Evolutionary conservation across 2,888 invertebrate genomes (phyloP), one percentile per base, ranked within the genome.

Genomic region (Urechis unicinctus): DNA sequence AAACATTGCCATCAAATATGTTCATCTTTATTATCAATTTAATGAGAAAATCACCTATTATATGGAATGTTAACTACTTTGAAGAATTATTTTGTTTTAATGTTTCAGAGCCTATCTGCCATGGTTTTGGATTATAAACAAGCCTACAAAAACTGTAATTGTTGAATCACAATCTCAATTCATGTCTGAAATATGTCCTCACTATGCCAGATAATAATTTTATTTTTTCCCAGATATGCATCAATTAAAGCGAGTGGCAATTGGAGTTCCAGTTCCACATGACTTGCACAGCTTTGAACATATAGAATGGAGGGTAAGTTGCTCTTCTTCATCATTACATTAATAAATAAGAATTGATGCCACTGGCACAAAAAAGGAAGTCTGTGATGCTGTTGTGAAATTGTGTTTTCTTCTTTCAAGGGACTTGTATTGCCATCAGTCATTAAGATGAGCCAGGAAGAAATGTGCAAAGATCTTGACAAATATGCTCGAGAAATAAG

Each of bases 161-260:
- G 6, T 26, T 24, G 13, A 9, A 48, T 13, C 22, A 9, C 6
- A 45, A 13, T 17, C 6, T 13, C 24, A 45, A 17, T 45, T 36
- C 41, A 36, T 36, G 9, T 36, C n/a, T n/a, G n/a, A n/a, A n/a
- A n/a, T n/a, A n/a, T n/a, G n/a, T n/a, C n/a, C n/a, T n/a, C n/a
- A n/a, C n/a, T n/a, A n/a, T n/a, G n/a, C n/a, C n/a, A n/a, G n/a
- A n/a, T n/a, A n/a, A n/a, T n/a, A n/a, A n/a, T n/a, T n/a, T n/a
- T n/a, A n/a, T n/a, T n/a, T n/a, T n/a, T n/a, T n/a, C n/a, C n/a
- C 65, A 75, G 75, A 74, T 61, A 67, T 66, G 61, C 78, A 78
- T 64, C 67, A 67, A 48, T 64, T 78, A 30, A 70, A 70, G 58
- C 74, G 73, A 55, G 63, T 78, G 17, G 77, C 74, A 61, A 66